phyloP scores from a whole-genome alignment of 2,888 invertebrate genomes.

The Macaria liturata region DNA sequence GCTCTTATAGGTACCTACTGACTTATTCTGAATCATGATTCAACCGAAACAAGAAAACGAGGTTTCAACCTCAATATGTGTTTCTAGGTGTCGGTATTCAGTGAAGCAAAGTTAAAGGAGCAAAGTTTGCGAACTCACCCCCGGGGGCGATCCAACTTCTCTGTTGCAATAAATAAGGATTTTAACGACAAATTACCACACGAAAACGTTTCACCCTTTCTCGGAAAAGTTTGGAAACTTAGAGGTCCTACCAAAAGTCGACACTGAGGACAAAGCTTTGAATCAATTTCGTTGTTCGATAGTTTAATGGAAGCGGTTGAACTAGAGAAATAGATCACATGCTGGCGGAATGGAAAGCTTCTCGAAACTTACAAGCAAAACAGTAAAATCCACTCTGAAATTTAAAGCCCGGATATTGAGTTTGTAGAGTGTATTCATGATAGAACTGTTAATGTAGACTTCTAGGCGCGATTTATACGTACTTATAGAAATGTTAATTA shows the following conservation, averaged over 20 bases:
- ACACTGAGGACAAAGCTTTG: slow-evolving; percentile 46
- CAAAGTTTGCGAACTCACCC: slow-evolving; percentile 76
- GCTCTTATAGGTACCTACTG: too few species aligned
- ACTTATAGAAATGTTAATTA: too few species aligned
- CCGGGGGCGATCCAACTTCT: slow-evolving; percentile 77
- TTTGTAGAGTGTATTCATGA: too few species aligned
- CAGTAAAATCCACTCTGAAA: too few species aligned
- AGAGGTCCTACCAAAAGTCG: slow-evolving; percentile 44
- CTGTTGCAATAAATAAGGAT: slow-evolving; percentile 82
- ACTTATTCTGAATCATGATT: slow-evolving; percentile 52
- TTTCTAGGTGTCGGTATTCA: slow-evolving; percentile 75
- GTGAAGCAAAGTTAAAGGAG: slow-evolving; percentile 78
- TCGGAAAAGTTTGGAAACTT: slow-evolving; percentile 65
- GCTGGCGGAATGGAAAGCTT: too few species aligned
- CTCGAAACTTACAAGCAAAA: too few species aligned
- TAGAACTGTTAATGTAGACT: too few species aligned
- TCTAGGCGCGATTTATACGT: too few species aligned
- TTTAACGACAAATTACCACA: slow-evolving; percentile 82
- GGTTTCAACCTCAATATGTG: slow-evolving; percentile 80
- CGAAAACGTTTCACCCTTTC: slow-evolving; percentile 75
- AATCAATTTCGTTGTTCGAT: slow-evolving; percentile 35
- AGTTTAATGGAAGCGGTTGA: slow-evolving; percentile 18
- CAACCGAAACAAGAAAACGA: slow-evolving; percentile 73
- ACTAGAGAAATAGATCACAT: background rate
- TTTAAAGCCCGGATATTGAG: too few species aligned